These are phyloP conservation scores for Neotoxoptera formosana DNA, from an alignment of 1,140 invertebrate species.

Conservation along the genomic window DNA sequence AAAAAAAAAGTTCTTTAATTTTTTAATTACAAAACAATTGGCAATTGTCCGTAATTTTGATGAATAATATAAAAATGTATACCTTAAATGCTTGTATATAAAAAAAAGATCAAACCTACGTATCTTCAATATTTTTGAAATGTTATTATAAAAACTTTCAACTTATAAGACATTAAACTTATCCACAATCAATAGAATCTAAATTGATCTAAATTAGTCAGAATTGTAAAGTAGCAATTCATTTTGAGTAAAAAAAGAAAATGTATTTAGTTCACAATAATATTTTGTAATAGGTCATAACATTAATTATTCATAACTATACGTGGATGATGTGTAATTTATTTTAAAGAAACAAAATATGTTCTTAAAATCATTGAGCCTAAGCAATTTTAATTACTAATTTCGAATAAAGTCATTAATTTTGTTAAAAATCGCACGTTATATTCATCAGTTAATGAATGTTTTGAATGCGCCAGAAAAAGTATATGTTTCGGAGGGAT, in stretches of 20 bases:
- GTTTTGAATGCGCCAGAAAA: not conserved
- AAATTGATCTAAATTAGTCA: not conserved
- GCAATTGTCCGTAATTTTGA: no score
- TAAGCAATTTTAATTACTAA: constrained; percentile 4
- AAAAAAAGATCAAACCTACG: no score
- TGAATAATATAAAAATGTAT: no score
- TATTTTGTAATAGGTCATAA: not conserved
- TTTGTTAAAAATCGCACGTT: not conserved
- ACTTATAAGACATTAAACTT: no score
- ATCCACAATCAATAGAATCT: not conserved
- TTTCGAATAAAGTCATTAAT: not conserved
- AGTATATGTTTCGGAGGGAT: not conserved
- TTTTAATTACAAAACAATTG: no score
- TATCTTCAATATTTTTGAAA: no score
- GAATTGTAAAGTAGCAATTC: not conserved
- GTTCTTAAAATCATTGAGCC: not conserved
- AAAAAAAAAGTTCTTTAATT: no score
- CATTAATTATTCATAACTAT: not conserved
- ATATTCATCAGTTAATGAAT: not conserved
- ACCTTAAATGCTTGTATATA: no score
- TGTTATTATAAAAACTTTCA: no score
- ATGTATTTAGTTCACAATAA: not conserved
- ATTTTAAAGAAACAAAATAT: not conserved
- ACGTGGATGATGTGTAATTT: not conserved
- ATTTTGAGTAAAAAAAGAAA: not conserved